A percentile compares a stretch with the other conserved stretches of the same genome.
Conservation (phyloP, 2,888 invertebrate genomes). For the Papilio protenor region DNA sequence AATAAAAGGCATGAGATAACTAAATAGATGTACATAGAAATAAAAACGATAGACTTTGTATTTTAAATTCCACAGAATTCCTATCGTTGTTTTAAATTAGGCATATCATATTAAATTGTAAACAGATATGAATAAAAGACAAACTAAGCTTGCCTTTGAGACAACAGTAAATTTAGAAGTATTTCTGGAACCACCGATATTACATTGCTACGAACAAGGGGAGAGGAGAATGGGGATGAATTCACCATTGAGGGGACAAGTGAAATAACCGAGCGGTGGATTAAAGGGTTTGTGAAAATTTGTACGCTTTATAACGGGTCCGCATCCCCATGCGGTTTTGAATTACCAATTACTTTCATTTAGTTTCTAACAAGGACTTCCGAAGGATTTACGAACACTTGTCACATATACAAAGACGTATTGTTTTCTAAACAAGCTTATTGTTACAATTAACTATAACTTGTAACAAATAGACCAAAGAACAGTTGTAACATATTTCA, state of each 20-base stretch:
- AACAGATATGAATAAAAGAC: slow-evolving; percentile 46
- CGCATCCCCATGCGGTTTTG: slow-evolving; percentile 75
- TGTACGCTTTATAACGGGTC: slow-evolving; percentile 76
- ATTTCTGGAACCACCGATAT: slow-evolving; percentile 70
- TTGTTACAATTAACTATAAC: slow-evolving; percentile 10
- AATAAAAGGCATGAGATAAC: background rate
- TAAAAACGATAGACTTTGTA: background rate
- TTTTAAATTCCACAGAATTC: background rate
- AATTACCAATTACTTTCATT: slow-evolving; percentile 82
- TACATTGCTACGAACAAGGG: slow-evolving; percentile 67
- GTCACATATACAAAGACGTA: slow-evolving; percentile 10
- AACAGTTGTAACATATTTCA: background rate
- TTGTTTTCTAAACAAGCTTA: slow-evolving; percentile 14
- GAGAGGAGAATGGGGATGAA: slow-evolving; percentile 61
- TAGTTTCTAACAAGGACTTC: slow-evolving; percentile 71
- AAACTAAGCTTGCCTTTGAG: background rate
- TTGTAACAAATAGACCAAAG: background rate
- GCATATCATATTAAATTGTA: background rate
- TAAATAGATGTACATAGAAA: background rate
- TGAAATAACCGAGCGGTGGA: slow-evolving; percentile 80
- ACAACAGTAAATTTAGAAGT: slow-evolving; percentile 52
- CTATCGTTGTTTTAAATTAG: background rate
- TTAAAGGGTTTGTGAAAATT: slow-evolving; percentile 83
- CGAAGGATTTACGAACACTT: slow-evolving; percentile 50
- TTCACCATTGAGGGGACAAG: slow-evolving; percentile 78